Base-by-base conservation (phyloP, 2,888 invertebrate species). In the Taenaris catops region DNA sequence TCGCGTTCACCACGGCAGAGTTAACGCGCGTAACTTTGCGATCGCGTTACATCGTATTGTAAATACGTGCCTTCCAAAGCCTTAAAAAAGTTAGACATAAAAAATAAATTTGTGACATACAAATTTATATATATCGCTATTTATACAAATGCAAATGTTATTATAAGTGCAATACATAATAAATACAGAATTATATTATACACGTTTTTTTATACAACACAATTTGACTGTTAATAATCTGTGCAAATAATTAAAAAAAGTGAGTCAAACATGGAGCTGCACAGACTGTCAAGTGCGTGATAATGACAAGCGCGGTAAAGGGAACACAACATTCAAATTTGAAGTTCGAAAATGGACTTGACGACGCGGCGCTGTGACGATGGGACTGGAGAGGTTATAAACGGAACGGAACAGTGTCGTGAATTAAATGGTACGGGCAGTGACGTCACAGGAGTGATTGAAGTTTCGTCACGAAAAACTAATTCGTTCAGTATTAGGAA, bases 401-500 rank as follows among this genome's bases (percentile, higher is more conserved):
- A 69, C 51, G 75, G 71, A 38, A 58, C 56, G 48, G 70, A 63
- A 45, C 61, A 65, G 70, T 72, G 68, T 48, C 55, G 67, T 47
- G 69, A 65, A 53, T 63, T 71, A 61, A 74, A 74, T 41, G 75
- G 75, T 53, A 56, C 60, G 50, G 58, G 53, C 43, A 66, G 70
- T 69, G 78, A 78, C 58, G 69, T 78, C 49, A 70, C 70, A 18
- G 46, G 49, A 29, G 70, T 49, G 18, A 61, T 67, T 45, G 74
- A 73, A 51, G 68, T 73, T 49, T 59, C 63, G 8, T 47, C 64
- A 17, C 61, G 72, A 58, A 86, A 83, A 55, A 72, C 68, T 23
- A 80, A 42, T 47, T 75, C 76, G 40, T 86, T 86, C 51, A 84
- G 71, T 49, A 86, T 86, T 47, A 63, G 86, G 59, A 76, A 76